These are phyloP conservation scores for Ciconia boyciana DNA, from an alignment of 2,113 vertebrate species.

Conservation along the genomic window DNA sequence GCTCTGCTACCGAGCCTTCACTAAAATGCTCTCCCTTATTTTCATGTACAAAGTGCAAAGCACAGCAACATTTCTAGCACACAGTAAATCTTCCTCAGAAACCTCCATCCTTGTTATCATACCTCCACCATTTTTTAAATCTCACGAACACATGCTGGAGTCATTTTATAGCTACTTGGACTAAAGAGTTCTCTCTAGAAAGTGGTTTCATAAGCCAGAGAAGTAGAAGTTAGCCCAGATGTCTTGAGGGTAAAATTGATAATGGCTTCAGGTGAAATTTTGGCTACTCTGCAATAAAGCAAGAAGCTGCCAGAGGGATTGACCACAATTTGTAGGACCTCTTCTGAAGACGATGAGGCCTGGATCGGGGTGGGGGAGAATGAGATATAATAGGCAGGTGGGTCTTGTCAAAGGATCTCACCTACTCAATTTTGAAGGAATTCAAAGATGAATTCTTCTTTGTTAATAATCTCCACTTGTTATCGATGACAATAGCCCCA, in stretches of 20 bases:
- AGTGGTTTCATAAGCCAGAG: neutral
- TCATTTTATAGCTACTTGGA: neutral
- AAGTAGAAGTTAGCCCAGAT: neutral
- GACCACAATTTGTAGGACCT: neutral
- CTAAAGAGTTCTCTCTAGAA: neutral
- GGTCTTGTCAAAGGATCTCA: neutral
- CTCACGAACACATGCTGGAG: neutral
- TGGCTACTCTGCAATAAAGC: neutral
- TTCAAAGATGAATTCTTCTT: neutral
- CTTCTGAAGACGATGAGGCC: neutral
- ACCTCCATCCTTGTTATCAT: neutral
- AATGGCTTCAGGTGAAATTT: neutral
- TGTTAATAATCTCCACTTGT: neutral
- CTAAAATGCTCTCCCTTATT: neutral
- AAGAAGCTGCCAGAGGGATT: neutral
- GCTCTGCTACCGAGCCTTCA: neutral
- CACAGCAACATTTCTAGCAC: neutral
- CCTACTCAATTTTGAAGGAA: neutral
- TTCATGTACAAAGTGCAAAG: neutral
- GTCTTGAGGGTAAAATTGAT: neutral
- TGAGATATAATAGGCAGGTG: neutral
- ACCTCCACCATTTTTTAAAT: neutral
- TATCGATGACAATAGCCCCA: neutral
- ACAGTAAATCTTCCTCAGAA: neutral
- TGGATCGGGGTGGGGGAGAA: neutral